Percentiles rank a stretch among this genome's conserved stretches.
Evolutionary conservation across 1,140 invertebrate genomes (phyloP).

Genomic region (Melitaea cinxia): DNA sequence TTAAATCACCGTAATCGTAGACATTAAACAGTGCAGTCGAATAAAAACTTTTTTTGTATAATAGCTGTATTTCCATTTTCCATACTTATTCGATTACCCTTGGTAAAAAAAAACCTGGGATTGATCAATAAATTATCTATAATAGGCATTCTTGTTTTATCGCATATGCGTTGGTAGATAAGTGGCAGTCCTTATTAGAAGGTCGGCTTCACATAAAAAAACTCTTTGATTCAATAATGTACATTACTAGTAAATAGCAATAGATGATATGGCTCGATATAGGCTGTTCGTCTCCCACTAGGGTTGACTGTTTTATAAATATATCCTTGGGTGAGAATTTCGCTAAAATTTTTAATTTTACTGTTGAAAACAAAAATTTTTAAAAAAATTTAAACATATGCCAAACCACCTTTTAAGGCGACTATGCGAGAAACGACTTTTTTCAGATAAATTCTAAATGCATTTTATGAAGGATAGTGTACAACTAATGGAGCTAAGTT

Average conservation of each 20-base stretch:
- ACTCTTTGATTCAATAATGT: conserved; percentile 37
- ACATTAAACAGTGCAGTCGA: background rate
- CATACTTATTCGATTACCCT: background rate
- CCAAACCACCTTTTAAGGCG: no score
- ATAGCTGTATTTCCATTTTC: conserved; percentile 1
- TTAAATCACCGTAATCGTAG: background rate
- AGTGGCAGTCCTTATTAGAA: conserved; percentile 18
- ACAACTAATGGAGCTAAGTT: no score
- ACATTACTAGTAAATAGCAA: conserved; percentile 39
- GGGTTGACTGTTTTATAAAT: background rate
- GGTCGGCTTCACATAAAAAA: conserved; percentile 26
- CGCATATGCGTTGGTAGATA: conserved; percentile 2
- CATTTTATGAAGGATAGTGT: no score
- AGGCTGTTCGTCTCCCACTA: background rate
- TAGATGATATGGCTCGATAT: conserved; percentile 36
- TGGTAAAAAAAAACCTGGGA: conserved; percentile 2
- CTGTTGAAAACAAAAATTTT: no score
- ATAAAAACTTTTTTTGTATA: background rate
- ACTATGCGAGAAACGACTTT: no score
- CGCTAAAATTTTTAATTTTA: no score
- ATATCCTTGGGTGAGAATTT: no score
- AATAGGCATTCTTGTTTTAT: conserved; percentile 8
- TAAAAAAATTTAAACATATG: no score
- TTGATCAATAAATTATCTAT: conserved; percentile 26
- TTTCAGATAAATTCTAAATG: no score